Evolutionary conservation across 2,888 invertebrate species (phyloP).

Genomic region (Amblyjoppa proteus): DNA sequence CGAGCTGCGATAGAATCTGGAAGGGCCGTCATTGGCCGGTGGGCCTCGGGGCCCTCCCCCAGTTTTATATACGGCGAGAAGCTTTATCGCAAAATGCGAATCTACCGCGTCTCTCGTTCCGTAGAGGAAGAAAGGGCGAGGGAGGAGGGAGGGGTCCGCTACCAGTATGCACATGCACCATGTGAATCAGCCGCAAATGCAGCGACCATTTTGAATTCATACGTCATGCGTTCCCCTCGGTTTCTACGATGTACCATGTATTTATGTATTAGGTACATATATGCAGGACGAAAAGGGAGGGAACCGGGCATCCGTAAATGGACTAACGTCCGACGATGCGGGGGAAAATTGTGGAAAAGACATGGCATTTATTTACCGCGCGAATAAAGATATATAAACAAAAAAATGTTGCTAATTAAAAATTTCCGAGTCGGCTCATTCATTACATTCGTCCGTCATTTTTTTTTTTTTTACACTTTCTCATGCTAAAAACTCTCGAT

Average conservation of each 20-base stretch:
- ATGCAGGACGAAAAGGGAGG: conserved; percentile 33
- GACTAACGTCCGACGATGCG: conserved; percentile 30
- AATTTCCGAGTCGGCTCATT: too few species aligned
- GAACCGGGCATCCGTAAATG: conserved; percentile 53
- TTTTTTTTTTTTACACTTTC: too few species aligned
- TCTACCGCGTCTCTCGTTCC: conserved; percentile 72
- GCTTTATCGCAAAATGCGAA: conserved; percentile 75
- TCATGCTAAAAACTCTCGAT: too few species aligned
- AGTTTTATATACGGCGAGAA: conserved; percentile 56
- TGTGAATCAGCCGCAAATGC: conserved; percentile 69
- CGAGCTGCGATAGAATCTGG: conserved; percentile 72
- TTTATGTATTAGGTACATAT: conserved; percentile 39
- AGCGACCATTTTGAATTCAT: conserved; percentile 81
- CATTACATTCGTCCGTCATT: too few species aligned
- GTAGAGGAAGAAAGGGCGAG: conserved; percentile 33
- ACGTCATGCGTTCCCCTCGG: conserved; percentile 67
- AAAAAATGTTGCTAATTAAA: too few species aligned
- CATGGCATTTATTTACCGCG: neutral
- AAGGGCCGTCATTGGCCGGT: conserved; percentile 76
- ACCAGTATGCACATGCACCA: conserved; percentile 66
- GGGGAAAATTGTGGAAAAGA: conserved; percentile 1
- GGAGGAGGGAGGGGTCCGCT: conserved; percentile 38
- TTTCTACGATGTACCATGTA: conserved; percentile 21
- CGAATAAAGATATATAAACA: neutral
- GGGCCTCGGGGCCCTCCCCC: conserved; percentile 59